phyloP scores from a whole-genome alignment of 2,888 invertebrate species.

The Clusia tigrina region DNA sequence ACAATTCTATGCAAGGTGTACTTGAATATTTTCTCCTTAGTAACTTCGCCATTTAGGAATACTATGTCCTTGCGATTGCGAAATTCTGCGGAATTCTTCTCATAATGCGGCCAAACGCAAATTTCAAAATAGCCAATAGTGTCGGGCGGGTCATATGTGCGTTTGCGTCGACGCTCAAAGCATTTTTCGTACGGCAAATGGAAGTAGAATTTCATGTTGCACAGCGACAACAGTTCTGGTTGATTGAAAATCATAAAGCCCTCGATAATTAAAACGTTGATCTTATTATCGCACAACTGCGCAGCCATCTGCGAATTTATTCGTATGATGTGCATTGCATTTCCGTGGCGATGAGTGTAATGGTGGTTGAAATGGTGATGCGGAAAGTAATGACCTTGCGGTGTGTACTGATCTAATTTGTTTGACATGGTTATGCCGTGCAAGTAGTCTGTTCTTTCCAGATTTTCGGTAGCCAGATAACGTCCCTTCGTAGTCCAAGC shows the following conservation, averaged over 20 bases:
- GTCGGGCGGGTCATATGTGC: constrained; percentile 87
- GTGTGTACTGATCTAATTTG: constrained; percentile 51
- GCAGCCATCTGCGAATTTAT: constrained; percentile 46
- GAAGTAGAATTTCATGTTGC: constrained; percentile 78
- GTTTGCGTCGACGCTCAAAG: constrained; percentile 68
- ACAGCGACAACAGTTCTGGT: constrained; percentile 72
- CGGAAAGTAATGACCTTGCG: constrained; percentile 45
- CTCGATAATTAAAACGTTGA: constrained; percentile 74
- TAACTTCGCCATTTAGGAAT: constrained; percentile 60
- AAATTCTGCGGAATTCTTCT: constrained; percentile 67
- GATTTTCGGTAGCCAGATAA: constrained; percentile 41
- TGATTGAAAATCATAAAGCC: constrained; percentile 81
- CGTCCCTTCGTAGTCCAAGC: constrained; percentile 56
- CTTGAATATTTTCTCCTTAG: constrained; percentile 60
- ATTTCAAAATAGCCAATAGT: constrained; percentile 85
- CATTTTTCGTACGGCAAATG: constrained; percentile 76
- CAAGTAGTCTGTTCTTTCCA: constrained; percentile 44
- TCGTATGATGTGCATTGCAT: constrained; percentile 36
- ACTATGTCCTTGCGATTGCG: constrained; percentile 59
- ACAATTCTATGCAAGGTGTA: constrained; percentile 57
- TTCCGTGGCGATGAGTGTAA: constrained; percentile 5
- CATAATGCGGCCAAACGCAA: constrained; percentile 89
- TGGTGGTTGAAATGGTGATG: constrained; percentile 15
- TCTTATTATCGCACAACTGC: constrained; percentile 51
- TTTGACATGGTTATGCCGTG: constrained; percentile 37